phyloP scores from a whole-genome alignment of 2,113 vertebrate genomes.

The Psephotus haematonotus region DNA sequence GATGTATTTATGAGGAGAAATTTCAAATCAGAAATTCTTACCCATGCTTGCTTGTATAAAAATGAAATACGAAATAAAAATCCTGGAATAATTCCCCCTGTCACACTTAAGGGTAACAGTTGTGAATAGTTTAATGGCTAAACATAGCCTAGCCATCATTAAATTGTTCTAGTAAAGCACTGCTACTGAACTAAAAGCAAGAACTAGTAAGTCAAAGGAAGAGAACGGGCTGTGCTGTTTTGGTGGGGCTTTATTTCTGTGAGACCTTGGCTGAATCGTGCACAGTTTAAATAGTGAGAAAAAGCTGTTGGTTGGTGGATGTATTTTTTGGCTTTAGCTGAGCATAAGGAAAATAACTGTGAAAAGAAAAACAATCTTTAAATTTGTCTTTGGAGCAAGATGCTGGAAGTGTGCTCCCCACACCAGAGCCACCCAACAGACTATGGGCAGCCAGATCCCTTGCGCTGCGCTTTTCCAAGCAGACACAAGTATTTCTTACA shows the following conservation, averaged over 20 bases:
- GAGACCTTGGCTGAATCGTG: neutral
- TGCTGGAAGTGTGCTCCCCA: neutral
- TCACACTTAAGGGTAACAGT: neutral
- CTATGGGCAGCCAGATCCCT: neutral
- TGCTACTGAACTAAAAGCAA: neutral
- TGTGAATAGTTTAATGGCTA: neutral
- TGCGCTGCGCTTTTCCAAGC: neutral
- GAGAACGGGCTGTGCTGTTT: neutral
- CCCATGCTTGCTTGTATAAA: neutral
- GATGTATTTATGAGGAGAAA: neutral
- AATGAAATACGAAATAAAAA: neutral
- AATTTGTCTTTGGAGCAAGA: neutral
- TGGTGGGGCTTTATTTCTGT: neutral
- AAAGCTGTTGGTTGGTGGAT: neutral
- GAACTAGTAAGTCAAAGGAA: neutral
- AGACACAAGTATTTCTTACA: neutral
- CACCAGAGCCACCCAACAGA: neutral
- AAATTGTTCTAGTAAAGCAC: neutral
- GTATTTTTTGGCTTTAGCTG: neutral
- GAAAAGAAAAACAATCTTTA: neutral
- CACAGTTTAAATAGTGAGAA: neutral
- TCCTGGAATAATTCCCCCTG: neutral
- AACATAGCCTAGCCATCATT: neutral
- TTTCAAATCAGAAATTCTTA: neutral
- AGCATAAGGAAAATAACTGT: neutral